Base-by-base conservation (phyloP, 2,797 vertebrate genomes). In the Schizothorax lantsangensis region DNA sequence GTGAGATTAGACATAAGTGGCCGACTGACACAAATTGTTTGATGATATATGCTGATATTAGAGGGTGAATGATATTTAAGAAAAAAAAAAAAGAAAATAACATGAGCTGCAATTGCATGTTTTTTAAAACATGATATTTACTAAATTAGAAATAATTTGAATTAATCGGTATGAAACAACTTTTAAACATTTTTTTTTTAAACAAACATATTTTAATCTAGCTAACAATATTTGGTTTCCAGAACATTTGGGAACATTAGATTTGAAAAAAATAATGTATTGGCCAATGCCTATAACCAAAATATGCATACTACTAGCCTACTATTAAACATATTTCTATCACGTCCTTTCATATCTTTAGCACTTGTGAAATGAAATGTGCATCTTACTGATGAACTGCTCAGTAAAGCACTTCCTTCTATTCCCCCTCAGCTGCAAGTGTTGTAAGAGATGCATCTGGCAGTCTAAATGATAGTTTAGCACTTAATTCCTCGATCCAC, bases 351-450 rank as follows among this genome's bases (percentile, higher is more conserved):
- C n/a, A n/a, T n/a, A n/a, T n/a, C n/a, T n/a, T 30, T 1, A 47
- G 11, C 21, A 12, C 38, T 19, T 38, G 33, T 33, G 33, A 33
- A 43, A 14, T 7, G 2, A 57, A 54, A 38, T 82, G 5, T 26
- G 21, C 0, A 1, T 71, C 7, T 54, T 17, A 54, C 91, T 90
- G 80, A 91, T 86, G 5, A 5, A 78, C n/a, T 17, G 89, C 0
- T 95, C 72, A 85, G 90, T 62, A 94, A 95, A 92, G 95, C 94
- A 96, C 33, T 88, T 95, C 96, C 87, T 96, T 96, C 87, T 95
- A 94, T 15, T 95, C 93, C 2, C 92, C 93, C 74, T 96, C 94
- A 40, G 94, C 90, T 1, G 86, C 93, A 2, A 95, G 93, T 86
- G 92, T 95, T n/a, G 59, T 95, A 33, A 90, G 93, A 4, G 93